A percentile compares a stretch with the other conserved stretches of the same genome.
These are phyloP conservation scores for Dendrolimus pini DNA, from an alignment of 2,888 invertebrate genomes.

Conservation along the genomic window DNA sequence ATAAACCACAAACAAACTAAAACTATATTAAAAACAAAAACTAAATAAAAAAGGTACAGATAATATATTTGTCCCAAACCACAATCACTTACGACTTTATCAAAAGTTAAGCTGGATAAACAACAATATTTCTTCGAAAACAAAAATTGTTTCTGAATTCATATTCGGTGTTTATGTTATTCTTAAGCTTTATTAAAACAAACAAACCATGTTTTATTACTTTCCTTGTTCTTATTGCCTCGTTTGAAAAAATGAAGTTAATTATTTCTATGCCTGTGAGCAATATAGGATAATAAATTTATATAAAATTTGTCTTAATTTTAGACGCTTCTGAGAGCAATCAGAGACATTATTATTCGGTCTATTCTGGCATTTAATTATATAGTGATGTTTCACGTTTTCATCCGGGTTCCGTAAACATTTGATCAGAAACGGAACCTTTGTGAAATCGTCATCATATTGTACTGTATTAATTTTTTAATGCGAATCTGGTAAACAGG, in stretches of 20 bases:
- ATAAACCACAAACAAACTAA: too few species aligned
- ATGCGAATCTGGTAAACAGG: too few species aligned
- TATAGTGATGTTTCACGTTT: too few species aligned
- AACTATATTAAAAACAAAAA: too few species aligned
- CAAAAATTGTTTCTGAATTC: not conserved
- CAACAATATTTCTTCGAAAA: not conserved
- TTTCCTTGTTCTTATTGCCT: not conserved
- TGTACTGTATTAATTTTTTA: too few species aligned
- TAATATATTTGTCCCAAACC: too few species aligned
- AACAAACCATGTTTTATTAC: not conserved
- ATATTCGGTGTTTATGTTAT: not conserved
- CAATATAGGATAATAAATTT: not conserved
- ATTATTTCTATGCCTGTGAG: not conserved
- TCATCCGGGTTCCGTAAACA: too few species aligned
- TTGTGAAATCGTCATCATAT: too few species aligned
- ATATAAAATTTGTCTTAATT: not conserved
- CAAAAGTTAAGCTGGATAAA: not conserved
- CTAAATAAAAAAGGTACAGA: too few species aligned
- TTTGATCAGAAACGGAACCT: too few species aligned
- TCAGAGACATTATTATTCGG: not conserved
- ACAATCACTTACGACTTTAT: too few species aligned
- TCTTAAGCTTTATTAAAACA: not conserved
- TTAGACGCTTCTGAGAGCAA: not conserved
- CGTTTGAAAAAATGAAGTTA: not conserved
- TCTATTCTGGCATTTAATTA: too few species aligned